A percentile compares a stretch with the other conserved stretches of the same genome.
Evolutionary conservation across 2,797 vertebrate species (phyloP).

Genomic region (Graptemys geographica): DNA sequence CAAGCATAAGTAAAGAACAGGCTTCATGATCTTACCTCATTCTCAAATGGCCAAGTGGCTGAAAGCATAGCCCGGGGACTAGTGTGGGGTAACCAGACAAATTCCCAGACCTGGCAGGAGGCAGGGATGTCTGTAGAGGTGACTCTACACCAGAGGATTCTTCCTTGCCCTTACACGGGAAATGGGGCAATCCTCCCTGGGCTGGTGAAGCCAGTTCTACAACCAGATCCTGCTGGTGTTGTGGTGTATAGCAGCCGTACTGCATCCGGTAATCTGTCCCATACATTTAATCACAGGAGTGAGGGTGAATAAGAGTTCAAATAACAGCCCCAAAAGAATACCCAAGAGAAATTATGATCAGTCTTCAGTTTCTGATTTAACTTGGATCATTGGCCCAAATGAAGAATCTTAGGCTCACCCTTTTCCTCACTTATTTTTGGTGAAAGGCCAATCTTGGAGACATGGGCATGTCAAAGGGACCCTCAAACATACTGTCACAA

Average conservation of each 20-base stretch:
- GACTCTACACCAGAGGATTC: background rate
- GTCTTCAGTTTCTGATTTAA: background rate
- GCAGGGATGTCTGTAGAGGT: background rate
- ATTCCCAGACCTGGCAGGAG: background rate
- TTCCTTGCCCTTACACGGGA: background rate
- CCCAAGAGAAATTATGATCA: constrained; percentile 13
- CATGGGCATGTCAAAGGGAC: background rate
- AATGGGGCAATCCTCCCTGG: background rate
- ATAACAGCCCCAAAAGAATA: background rate
- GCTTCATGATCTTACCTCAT: background rate
- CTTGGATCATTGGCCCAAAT: background rate
- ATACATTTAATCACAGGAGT: background rate
- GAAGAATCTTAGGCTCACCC: background rate
- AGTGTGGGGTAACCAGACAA: background rate
- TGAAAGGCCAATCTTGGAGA: background rate
- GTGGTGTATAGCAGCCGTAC: background rate
- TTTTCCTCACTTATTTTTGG: too few species aligned
- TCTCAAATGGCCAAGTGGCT: background rate
- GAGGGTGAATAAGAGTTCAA: background rate
- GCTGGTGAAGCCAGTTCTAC: background rate
- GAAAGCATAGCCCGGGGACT: background rate
- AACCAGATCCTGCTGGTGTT: background rate
- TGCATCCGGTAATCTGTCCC: background rate
- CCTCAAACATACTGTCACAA: background rate
- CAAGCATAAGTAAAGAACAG: background rate